Conservation (phyloP, 2,797 vertebrate species). For the Dendrocincla tyrannina region DNA sequence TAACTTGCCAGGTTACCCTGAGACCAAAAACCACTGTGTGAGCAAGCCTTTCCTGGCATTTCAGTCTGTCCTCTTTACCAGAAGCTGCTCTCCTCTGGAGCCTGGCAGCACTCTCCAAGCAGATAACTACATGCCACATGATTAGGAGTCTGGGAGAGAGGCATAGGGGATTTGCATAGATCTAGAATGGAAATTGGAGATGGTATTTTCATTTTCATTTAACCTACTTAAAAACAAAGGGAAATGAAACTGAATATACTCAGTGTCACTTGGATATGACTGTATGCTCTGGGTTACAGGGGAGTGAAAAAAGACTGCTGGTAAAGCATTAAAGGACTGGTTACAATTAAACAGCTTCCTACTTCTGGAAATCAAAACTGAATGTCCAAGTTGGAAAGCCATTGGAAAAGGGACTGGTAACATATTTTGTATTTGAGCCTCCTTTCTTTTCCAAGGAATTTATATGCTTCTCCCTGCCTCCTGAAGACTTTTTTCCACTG, state of each 20-base stretch:
- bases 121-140: background rate
- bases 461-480: background rate
- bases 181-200: background rate
- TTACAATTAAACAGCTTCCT: background rate
- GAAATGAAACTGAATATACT: constrained; percentile 18
- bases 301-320: background rate
- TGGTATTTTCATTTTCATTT: constrained; percentile 42
- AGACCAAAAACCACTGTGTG: background rate
- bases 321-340: background rate
- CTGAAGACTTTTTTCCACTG: background rate
- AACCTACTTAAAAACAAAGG: constrained; percentile 56
- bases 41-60: background rate
- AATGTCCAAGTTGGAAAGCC: background rate
- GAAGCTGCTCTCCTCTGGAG: background rate
- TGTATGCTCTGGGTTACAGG: background rate
- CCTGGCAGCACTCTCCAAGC: background rate
- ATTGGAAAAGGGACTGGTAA: background rate
- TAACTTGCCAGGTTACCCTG: background rate
- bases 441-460: background rate
- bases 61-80: background rate
- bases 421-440: background rate
- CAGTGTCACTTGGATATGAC: background rate
- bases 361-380: background rate
- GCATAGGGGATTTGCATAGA: constrained; percentile 13
- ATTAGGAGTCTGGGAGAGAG: background rate